Evolutionary conservation across 2,113 vertebrate genomes (phyloP), one percentile per base, ranked within the genome.

Genomic region (Salvelinus sp.): DNA sequence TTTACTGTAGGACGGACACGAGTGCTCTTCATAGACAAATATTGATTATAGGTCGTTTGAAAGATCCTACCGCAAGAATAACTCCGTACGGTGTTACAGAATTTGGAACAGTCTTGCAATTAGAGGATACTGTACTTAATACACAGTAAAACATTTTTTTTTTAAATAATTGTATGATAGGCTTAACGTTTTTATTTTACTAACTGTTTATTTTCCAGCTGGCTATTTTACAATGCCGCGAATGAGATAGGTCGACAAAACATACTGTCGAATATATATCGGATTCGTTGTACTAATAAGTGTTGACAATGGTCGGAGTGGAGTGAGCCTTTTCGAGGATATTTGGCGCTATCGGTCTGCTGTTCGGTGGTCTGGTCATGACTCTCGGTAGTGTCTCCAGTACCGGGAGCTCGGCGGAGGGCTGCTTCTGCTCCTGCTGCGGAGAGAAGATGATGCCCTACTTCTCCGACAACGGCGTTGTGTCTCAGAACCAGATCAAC

Each of bases 391-490:
- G 87, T 16, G 79, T 92, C 82, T 72, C 89, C 81, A 84, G 57
- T 65, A 79, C 88, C 67, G 87, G 87, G 85, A 88, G 85, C 87
- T 92, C 91, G 71, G 84, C 91, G 73, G 90, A 83, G 74, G 90
- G 84, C 76, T 86, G 82, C 82, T 85, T 89, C 81, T 93, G 94
- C 85, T 92, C 92, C 68, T 94, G 94, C 89, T 94, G 93, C 84
- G 93, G 89, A 83, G 93, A 90, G 20, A 93, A 93, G 88, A 97
- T 98, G 94, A 95, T 95, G 88, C 97, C 96, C n/a, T 95, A 96
- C 91, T 98, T 97, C 90, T 95, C 93, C 18, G 94, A 95, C 77
- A 93, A 98, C 90, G 93, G 96, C 44, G 94, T 96, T 65, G 95
- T 95, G 88, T 96, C 96, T 10, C 95, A 95, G 74, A 95, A 95